A percentile compares a stretch with the other conserved stretches of the same genome.
These are phyloP conservation scores for Carollia perspicillata DNA, from an alignment of 2,113 vertebrate genomes.

Conservation along the genomic window DNA sequence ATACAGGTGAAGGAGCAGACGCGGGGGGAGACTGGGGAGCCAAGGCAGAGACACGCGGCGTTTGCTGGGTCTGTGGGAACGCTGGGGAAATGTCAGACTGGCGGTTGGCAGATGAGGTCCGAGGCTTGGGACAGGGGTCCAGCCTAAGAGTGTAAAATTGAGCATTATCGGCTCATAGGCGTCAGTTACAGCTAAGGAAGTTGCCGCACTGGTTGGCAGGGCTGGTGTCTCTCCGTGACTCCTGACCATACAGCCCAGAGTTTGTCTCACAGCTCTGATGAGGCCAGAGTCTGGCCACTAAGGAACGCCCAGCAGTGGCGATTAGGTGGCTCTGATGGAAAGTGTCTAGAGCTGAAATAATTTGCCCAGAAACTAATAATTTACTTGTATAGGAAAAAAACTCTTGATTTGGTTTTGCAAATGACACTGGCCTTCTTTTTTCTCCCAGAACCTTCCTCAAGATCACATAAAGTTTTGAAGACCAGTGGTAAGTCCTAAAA, in stretches of 20 bases:
- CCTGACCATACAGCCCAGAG: neutral
- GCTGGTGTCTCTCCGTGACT: neutral
- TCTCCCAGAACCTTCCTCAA: slow-evolving; percentile 91
- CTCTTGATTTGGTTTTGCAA: slow-evolving; percentile 22
- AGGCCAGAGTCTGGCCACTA: neutral
- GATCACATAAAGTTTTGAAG: slow-evolving; percentile 92
- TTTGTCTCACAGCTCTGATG: neutral
- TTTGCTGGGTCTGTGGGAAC: neutral
- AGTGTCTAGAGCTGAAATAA: neutral
- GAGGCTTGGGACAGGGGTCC: neutral
- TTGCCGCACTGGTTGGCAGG: neutral
- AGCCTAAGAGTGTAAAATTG: neutral
- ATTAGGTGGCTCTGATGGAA: neutral
- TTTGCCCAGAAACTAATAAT: neutral
- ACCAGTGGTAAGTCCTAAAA: slow-evolving; percentile 84
- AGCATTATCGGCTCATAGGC: neutral
- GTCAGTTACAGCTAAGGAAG: neutral
- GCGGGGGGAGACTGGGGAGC: neutral
- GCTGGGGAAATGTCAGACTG: neutral
- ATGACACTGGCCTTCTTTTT: slow-evolving; percentile 43
- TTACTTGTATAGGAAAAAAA: neutral
- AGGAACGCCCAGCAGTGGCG: neutral
- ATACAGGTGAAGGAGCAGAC: neutral
- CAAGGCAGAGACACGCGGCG: rapidly evolving
- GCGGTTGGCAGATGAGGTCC: neutral